Conservation (phyloP, 2,888 invertebrate genomes). For the Ethmia dodecea region DNA sequence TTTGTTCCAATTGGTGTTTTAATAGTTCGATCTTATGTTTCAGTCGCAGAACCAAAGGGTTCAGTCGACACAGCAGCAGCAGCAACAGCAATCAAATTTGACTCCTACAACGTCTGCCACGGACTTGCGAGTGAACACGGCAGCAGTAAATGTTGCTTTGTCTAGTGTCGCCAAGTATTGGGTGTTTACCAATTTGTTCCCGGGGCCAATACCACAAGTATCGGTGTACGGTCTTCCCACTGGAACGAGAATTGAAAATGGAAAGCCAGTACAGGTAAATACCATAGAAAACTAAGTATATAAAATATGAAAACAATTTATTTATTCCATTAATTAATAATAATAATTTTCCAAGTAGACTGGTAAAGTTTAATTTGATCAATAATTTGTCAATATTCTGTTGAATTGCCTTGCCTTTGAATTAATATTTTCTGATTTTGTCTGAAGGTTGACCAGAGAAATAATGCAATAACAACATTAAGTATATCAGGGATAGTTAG, state of each 20-base stretch:
- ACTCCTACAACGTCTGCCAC: constrained; percentile 78
- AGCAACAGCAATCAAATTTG: constrained; percentile 49
- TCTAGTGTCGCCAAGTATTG: constrained; percentile 89
- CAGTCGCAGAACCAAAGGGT: constrained; percentile 25
- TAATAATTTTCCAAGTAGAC: no score
- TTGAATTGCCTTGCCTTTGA: no score
- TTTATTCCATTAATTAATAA: no score
- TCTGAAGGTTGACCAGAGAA: no score
- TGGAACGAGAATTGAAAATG: constrained; percentile 78
- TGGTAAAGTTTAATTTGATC: no score
- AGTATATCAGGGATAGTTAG: no score
- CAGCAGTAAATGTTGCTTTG: constrained; percentile 83
- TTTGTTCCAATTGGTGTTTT: constrained; percentile 30
- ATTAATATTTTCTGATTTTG: no score
- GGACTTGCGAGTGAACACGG: constrained; percentile 80
- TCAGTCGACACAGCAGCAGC: constrained; percentile 50
- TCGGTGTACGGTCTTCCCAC: constrained; percentile 83
- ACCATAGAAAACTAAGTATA: no score
- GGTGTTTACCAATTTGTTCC: constrained; percentile 89
- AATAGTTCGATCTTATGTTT: constrained; percentile 37
- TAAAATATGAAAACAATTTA: no score
- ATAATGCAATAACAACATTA: no score
- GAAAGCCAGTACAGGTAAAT: constrained; percentile 79
- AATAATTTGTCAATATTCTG: no score
- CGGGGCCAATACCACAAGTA: constrained; percentile 86